Evolutionary conservation across 2,113 vertebrate species (phyloP).

Genomic region (Odontophorus gujanensis): DNA sequence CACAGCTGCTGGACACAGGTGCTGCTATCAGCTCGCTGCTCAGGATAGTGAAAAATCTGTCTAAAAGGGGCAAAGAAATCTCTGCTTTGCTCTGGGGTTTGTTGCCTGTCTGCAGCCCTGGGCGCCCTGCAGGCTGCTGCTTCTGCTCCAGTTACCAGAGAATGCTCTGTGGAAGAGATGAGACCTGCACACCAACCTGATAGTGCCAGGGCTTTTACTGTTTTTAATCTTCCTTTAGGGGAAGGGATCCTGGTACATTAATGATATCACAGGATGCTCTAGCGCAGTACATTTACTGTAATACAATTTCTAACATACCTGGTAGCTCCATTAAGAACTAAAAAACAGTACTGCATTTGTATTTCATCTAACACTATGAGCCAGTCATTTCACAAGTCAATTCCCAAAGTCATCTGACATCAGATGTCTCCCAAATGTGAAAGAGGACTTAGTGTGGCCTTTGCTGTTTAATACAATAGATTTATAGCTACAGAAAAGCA

Average conservation of each 20-base stretch:
- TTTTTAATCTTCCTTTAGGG: neutral
- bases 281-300: neutral
- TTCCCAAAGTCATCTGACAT: neutral
- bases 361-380: neutral
- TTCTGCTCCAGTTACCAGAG: constrained; percentile 59
- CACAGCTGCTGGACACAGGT: neutral
- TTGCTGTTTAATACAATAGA: neutral
- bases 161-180: constrained; percentile 2
- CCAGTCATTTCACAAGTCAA: neutral
- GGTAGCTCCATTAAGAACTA: neutral
- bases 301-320: neutral
- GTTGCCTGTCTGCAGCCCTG: constrained; percentile 2
- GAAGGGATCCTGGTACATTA: neutral
- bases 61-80: constrained; percentile 1
- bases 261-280: neutral
- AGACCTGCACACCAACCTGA: neutral
- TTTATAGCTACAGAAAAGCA: neutral
- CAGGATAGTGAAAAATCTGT: neutral
- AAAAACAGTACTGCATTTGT: neutral
- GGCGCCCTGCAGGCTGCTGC: constrained; percentile 10
- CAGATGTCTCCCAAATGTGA: neutral
- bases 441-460: neutral
- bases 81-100: neutral
- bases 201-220: neutral
- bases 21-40: neutral